These are phyloP conservation scores for Semotilus atromaculatus DNA, from an alignment of 2,797 vertebrate genomes.

Conservation along the genomic window DNA sequence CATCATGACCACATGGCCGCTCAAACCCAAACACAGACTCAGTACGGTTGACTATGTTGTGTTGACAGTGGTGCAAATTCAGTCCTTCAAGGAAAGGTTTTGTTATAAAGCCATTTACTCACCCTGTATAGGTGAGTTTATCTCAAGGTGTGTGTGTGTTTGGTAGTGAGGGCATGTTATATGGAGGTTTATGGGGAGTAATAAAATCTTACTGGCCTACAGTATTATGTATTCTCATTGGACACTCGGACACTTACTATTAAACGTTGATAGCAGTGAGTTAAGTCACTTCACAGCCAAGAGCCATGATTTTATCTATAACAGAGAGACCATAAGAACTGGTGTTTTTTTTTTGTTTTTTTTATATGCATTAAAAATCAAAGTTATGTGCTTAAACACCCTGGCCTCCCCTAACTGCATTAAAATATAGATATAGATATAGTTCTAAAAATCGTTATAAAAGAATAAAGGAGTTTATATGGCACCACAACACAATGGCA, in stretches of 20 bases:
- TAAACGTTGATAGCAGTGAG: not conserved
- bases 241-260: not conserved
- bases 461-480: not conserved
- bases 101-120: constrained; percentile 40
- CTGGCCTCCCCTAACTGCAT: not conserved
- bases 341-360: too few relatives aligned
- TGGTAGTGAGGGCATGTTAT: not conserved
- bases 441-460: not conserved
- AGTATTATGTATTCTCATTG: not conserved
- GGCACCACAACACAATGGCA: too few relatives aligned
- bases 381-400: not conserved
- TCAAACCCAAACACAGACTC: constrained; percentile 51
- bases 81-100: constrained; percentile 7
- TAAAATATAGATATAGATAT: not conserved
- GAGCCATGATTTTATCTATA: not conserved
- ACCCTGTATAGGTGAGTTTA: constrained; percentile 1
- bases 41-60: constrained; percentile 26
- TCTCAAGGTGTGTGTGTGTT: not conserved
- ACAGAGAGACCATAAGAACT: too few relatives aligned
- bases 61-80: constrained; percentile 51
- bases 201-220: not conserved
- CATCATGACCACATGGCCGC: constrained; percentile 33
- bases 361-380: not conserved
- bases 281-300: not conserved
- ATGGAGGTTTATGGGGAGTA: constrained; percentile 2